Evolutionary conservation across 2,888 invertebrate genomes (phyloP), one percentile per base, ranked within the genome.

Genomic region (Campoplex nolae): DNA sequence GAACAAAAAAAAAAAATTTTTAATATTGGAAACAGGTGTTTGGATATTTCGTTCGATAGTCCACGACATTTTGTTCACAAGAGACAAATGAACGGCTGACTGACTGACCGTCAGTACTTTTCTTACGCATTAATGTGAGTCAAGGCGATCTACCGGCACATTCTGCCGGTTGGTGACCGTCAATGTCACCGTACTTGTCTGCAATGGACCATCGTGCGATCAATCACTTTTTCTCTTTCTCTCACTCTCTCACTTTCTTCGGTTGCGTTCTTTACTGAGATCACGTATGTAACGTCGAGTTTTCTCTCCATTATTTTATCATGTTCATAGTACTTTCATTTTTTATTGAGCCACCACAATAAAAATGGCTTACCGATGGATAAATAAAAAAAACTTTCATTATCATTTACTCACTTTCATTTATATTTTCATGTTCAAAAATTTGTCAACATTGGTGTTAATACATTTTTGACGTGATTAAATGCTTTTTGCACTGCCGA

Each of bases 91-190:
- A 62, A 81, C 76, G 45, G 13, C 71, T 84, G 86, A 80, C 84
- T 83, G 80, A 84, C 68, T 86, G 86, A 84, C 84, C 86, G 84
- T 78, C 84, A 78, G 28, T 86, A 65, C 38, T 62, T 68, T 74
- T 62, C 32, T 76, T 78, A 76, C 45, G 62, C 54, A 74, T 80
- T 83, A 80, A 89, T 89, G 82, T 87, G 83, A 88, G 89, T 86
- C 89, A 89, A 89, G 89, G 89, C 81, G 67, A 86, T 35, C 86
- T 8, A 77, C 86, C 88, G 65, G 87, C 56, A 77, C 58, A 68
- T 68, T 86, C 68, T 76, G 54, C 51, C 71, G n/a, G 32, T 42
- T 78, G 35, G 68, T 77, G 70, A 54, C 81, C 54, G 81, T 84
- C 81, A 84, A 84, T 84, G 58, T 68, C 56, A 42, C 48, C 65